Evolutionary conservation across 2,113 vertebrate genomes (phyloP).

Genomic region (Manacus vitellinus): DNA sequence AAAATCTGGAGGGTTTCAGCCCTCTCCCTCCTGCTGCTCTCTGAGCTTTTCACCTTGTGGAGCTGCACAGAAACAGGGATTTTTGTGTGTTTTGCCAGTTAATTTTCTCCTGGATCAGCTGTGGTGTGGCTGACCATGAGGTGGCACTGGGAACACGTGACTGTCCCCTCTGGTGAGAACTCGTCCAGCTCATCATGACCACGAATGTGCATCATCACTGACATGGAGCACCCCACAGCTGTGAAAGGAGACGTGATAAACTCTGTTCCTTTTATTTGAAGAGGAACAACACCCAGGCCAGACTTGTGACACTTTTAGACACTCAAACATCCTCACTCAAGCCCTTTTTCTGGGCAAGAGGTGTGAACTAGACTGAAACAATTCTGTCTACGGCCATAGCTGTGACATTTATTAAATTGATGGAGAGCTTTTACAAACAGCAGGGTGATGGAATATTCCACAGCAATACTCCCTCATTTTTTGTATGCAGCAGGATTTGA

Average conservation of each 20-base stretch:
- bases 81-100: not conserved
- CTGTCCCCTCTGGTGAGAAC: not conserved
- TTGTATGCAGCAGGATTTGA: not conserved
- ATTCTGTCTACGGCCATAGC: not conserved
- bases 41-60: not conserved
- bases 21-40: not conserved
- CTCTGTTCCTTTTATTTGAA: not conserved
- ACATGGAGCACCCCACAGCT: not conserved
- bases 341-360: not conserved
- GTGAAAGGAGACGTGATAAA: not conserved
- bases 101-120: not conserved
- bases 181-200: not conserved
- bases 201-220: not conserved
- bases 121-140: not conserved
- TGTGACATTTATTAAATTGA: not conserved
- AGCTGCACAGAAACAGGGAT: too few relatives aligned
- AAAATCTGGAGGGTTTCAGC: not conserved
- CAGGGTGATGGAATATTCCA: not conserved
- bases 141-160: accelerated
- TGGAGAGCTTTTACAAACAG: not conserved
- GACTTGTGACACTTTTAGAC: not conserved
- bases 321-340: not conserved
- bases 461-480: not conserved
- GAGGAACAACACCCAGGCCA: not conserved
- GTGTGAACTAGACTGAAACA: not conserved